Percentiles rank a stretch among this genome's conserved stretches.
phyloP scores from a whole-genome alignment of 2,113 vertebrate genomes.

The Misgurnus anguillicaudatus region DNA sequence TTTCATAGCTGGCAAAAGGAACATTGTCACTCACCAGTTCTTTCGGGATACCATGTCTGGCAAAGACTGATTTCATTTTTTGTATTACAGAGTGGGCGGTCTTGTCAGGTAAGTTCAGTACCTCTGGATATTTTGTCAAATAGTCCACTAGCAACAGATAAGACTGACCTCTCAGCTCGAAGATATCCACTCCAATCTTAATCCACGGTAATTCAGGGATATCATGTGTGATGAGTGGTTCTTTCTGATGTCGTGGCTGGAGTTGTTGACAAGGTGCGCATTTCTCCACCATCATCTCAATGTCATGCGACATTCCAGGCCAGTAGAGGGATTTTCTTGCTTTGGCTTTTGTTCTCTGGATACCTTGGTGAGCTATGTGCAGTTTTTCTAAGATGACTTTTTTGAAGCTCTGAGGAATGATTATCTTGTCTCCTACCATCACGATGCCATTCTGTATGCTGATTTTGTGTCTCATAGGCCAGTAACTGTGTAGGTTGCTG shows the following conservation, averaged over 20 bases:
- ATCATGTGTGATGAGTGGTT: background rate
- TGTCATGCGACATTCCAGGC: conserved; percentile 18
- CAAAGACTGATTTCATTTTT: conserved; percentile 5
- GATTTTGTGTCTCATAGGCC: conserved; percentile 9
- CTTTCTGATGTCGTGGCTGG: background rate
- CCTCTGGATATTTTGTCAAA: conserved; percentile 34
- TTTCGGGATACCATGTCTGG: background rate
- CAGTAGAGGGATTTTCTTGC: conserved; percentile 9
- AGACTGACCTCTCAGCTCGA: background rate
- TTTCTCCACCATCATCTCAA: background rate
- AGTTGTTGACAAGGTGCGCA: background rate
- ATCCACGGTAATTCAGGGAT: conserved; percentile 37
- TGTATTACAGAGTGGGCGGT: conserved; percentile 17
- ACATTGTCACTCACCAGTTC: conserved; percentile 31
- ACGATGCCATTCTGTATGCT: conserved; percentile 26
- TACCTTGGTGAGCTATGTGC: conserved; percentile 37
- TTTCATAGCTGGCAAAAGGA: conserved; percentile 30
- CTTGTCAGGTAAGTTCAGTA: background rate
- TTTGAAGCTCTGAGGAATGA: conserved; percentile 28
- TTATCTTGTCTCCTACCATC: conserved; percentile 27
- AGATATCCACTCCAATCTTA: conserved; percentile 14
- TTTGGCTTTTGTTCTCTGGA: conserved; percentile 28
- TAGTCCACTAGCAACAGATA: conserved; percentile 40
- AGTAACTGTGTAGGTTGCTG: conserved; percentile 13
- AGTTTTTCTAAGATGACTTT: conserved; percentile 15